A percentile compares a stretch with the other conserved stretches of the same genome.
phyloP scores from a whole-genome alignment of 1,140 invertebrate genomes.

The Chymomyza costata region DNA sequence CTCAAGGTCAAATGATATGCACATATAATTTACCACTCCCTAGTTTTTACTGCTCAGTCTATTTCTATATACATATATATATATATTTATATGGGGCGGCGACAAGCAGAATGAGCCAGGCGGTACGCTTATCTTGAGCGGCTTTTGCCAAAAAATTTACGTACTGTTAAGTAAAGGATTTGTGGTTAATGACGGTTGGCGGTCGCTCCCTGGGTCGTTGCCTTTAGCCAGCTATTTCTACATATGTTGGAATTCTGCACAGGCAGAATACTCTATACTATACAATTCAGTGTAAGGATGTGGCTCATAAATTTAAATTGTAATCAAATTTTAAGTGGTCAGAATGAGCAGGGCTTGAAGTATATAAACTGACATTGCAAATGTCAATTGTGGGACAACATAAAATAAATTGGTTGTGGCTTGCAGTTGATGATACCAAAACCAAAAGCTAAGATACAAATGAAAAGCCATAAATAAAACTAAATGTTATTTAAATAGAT shows the following conservation, averaged over 20 bases:
- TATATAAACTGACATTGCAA: too few species aligned
- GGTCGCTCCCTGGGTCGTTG: constrained; percentile 15
- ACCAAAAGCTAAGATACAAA: too few species aligned
- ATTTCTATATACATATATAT: too few species aligned
- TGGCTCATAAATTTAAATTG: constrained; percentile 61
- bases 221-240: constrained; percentile 30
- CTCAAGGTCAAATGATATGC: constrained; percentile 67
- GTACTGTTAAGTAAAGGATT: constrained; percentile 72
- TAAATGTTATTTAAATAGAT: too few species aligned
- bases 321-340: constrained; percentile 61
- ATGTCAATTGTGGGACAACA: too few species aligned
- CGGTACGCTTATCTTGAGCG: constrained; percentile 57
- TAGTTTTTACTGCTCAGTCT: constrained; percentile 13
- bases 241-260: constrained; percentile 43
- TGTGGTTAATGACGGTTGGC: constrained; percentile 70
- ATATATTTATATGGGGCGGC: too few species aligned
- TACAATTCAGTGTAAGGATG: too few species aligned
- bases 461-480: too few species aligned
- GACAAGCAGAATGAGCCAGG: neutral
- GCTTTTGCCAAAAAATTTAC: constrained; percentile 60
- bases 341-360: neutral
- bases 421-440: too few species aligned
- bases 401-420: too few species aligned
- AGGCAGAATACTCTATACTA: too few species aligned
- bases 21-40: constrained; percentile 50